Evolutionary conservation across 1,140 invertebrate species (phyloP).

Genomic region (Halyomorpha halys): DNA sequence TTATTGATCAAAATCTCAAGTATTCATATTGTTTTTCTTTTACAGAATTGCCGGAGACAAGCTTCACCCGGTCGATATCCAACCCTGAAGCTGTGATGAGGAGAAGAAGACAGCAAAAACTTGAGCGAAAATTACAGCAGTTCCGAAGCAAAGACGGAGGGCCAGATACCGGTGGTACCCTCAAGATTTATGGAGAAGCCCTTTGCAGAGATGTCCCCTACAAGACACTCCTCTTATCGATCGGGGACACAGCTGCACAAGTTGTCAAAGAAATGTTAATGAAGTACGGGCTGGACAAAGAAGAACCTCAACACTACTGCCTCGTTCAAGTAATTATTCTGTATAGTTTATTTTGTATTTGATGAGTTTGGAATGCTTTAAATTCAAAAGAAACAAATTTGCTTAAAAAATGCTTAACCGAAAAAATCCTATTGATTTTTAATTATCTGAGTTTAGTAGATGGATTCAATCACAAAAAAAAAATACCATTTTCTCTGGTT

Average conservation of each 20-base stretch:
- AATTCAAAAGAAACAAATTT: too few relatives aligned
- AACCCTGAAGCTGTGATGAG: conserved; percentile 99
- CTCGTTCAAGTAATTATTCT: conserved; percentile 73
- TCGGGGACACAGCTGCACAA: conserved; percentile 79
- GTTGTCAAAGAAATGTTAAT: conserved; percentile 94
- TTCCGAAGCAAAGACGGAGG: conserved; percentile 67
- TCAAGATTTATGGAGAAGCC: conserved; percentile 97
- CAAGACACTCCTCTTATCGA: conserved; percentile 90
- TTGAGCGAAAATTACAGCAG: conserved; percentile 93
- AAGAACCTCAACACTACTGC: conserved; percentile 83
- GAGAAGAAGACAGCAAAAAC: conserved; percentile 87
- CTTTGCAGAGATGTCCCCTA: conserved; percentile 95
- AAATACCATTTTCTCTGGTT: too few relatives aligned
- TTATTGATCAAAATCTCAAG: too few relatives aligned
- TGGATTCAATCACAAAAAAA: too few relatives aligned
- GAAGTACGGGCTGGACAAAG: conserved; percentile 87
- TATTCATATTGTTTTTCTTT: conserved; percentile 17
- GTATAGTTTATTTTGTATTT: not conserved
- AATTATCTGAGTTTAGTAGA: too few relatives aligned
- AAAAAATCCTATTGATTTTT: too few relatives aligned
- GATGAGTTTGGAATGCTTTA: too few relatives aligned
- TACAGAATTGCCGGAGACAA: conserved; percentile 90
- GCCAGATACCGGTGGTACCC: conserved; percentile 69
- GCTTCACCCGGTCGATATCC: conserved; percentile 95
- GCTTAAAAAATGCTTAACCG: too few relatives aligned